Evolutionary conservation across 1,140 invertebrate species (phyloP), one percentile per base, ranked within the genome.

Genomic region (Psix sp.): DNA sequence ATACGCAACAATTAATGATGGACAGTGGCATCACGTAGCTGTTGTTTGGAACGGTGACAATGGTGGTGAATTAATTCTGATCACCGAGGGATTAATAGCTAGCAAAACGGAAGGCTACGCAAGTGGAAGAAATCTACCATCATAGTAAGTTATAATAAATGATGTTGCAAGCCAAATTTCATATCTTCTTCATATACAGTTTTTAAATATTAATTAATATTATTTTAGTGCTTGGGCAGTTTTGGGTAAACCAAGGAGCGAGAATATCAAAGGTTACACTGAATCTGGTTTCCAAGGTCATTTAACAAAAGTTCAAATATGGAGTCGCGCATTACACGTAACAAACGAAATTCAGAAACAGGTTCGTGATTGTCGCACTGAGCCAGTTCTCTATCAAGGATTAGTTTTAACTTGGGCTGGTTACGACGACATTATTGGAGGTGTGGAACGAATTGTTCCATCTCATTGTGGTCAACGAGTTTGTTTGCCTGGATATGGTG

Each of bases 1-100:
- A 82, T 97, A 94, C 74, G 95, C 97, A 2, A 96, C 95, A 0
- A 93, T 98, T 14, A 98, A 97, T 77, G 96, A 98, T 80, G 96
- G 96, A 6, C 94, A 97, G 82, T 98, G 96, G 97, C 97, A 98
- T 89, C 96, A 98, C 82, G 91, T 98, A 11, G 95, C 96, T 11
- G 88, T 98, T 15, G 94, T 97, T 10, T 98, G 96, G 96, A 93
- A 95, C 72, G 94, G 94, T n/a, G 89, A 90, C 26, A 92, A 92
- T 38, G 92, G 95, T 10, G 94, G 94, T 54, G 93, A 94, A 82
- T 86, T 97, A 15, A 93, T 93, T 38, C 87, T 98, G 3, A 95
- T 97, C 24, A 97, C 96, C 0, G 96, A 98, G 89, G 96, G 94
- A 20, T 89, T 97, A 6, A 96, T 98, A 66, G 95, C 95, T 5